Percentiles rank a stretch among this genome's conserved stretches.
phyloP scores from a whole-genome alignment of 2,113 vertebrate species.

The Equus quagga region DNA sequence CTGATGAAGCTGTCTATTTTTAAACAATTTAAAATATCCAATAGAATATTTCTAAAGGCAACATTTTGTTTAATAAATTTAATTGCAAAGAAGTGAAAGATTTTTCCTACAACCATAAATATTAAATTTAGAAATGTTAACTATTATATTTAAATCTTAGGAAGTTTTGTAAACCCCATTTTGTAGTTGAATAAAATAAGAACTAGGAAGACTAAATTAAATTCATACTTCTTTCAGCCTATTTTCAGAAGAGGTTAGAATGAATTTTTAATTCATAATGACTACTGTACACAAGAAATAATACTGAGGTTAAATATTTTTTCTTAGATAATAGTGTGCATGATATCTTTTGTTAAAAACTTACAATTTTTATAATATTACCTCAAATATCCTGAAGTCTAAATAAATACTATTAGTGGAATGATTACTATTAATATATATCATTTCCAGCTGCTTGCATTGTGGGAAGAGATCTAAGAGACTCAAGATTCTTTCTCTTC shows the following conservation, averaged over 20 bases:
- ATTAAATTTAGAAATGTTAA: slow-evolving; percentile 32
- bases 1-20: background rate
- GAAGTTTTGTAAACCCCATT: background rate
- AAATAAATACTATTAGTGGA: background rate
- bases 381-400: background rate
- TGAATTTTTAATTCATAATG: background rate
- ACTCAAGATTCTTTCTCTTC: background rate
- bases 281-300: background rate
- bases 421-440: background rate
- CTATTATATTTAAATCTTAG: background rate
- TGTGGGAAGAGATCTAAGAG: background rate
- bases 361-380: background rate
- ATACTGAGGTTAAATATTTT: background rate
- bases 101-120: background rate
- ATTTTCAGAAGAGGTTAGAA: background rate
- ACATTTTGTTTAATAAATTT: background rate
- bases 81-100: background rate
- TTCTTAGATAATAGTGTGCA: background rate
- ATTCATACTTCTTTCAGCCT: background rate
- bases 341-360: background rate
- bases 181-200: slow-evolving; percentile 42
- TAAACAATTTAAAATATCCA: background rate
- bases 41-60: background rate
- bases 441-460: background rate
- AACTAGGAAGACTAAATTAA: background rate